A percentile compares a stretch with the other conserved stretches of the same genome.
Evolutionary conservation across 2,888 invertebrate genomes (phyloP).

Genomic region (Heteromurus nitidus): DNA sequence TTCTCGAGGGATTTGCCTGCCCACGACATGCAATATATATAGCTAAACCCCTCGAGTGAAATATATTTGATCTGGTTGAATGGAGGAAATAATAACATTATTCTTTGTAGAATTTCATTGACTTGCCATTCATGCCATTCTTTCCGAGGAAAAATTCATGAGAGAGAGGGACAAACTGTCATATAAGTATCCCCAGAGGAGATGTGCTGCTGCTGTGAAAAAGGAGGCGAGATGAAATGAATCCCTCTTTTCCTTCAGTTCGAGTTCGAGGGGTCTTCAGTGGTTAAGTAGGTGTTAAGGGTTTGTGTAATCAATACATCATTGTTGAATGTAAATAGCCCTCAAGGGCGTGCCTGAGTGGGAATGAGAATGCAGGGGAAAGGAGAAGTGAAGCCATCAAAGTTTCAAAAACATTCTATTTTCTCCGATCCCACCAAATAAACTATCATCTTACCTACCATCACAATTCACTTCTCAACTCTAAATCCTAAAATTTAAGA

Average conservation of each 20-base stretch:
- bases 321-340: slow-evolving; percentile 69
- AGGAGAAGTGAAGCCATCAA: neutral
- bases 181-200: slow-evolving; percentile 15
- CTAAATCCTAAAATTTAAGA: no score
- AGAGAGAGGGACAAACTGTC: slow-evolving; percentile 12
- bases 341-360: slow-evolving; percentile 71
- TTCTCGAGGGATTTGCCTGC: neutral
- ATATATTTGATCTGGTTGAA: neutral
- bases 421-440: no score
- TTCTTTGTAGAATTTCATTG: slow-evolving; percentile 14
- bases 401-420: no score
- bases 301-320: slow-evolving; percentile 55
- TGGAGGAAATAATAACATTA: slow-evolving; percentile 5
- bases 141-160: neutral
- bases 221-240: slow-evolving; percentile 17
- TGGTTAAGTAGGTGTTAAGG: slow-evolving; percentile 61
- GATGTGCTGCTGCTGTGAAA: neutral
- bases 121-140: slow-evolving; percentile 9
- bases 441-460: no score
- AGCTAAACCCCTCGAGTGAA: neutral
- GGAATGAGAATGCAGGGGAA: neutral
- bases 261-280: slow-evolving; percentile 37
- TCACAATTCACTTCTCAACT: no score
- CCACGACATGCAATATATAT: neutral
- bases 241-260: slow-evolving; percentile 11